Evolutionary conservation across 2,797 vertebrate species (phyloP).

Genomic region (Austrolebias charrua): DNA sequence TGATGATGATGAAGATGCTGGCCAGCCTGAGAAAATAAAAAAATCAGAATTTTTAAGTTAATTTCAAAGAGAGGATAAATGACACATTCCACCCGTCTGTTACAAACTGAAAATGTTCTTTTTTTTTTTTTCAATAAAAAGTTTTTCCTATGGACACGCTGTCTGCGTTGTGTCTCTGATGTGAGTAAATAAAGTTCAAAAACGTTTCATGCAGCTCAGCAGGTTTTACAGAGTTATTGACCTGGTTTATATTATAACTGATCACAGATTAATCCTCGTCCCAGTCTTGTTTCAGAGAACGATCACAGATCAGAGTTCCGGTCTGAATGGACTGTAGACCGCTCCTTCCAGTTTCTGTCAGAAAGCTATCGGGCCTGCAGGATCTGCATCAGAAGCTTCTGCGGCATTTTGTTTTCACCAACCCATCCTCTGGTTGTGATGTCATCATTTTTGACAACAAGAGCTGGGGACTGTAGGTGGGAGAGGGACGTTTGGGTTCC

Average conservation of each 20-base stretch:
- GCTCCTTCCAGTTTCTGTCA: no score
- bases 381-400: no score
- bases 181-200: neutral
- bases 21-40: constrained; percentile 77
- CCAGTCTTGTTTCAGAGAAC: no score
- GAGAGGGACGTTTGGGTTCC: no score
- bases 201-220: neutral
- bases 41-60: constrained; percentile 73
- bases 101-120: constrained; percentile 95
- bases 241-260: constrained; percentile 1
- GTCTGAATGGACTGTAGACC: no score
- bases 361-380: no score
- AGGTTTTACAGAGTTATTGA: neutral
- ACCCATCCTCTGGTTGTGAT: no score
- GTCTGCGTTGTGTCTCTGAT: constrained; percentile 37
- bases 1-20: constrained; percentile 79
- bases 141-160: constrained; percentile 98
- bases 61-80: constrained; percentile 80
- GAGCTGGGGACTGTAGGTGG: no score
- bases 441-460: no score
- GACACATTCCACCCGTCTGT: constrained; percentile 97
- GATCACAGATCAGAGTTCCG: no score
- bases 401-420: no score
- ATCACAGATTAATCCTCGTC: neutral
- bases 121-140: constrained; percentile 99